Conservation (phyloP, 2,113 vertebrate species). For the Sminthopsis crassicaudata region DNA sequence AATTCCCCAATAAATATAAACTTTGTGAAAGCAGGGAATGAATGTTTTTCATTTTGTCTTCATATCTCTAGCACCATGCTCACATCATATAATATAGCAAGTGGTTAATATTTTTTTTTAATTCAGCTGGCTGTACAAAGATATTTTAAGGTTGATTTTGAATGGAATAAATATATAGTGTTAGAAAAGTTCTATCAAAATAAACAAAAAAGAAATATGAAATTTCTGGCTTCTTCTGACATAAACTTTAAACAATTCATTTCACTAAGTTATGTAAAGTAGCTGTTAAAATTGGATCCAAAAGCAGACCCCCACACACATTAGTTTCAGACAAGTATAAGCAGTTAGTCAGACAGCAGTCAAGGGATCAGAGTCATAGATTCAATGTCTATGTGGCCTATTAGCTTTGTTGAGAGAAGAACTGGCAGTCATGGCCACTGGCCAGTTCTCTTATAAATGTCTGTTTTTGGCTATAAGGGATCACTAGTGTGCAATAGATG, state of each 20-base stretch:
- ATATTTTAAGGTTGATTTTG: neutral
- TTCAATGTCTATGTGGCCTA: neutral
- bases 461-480: neutral
- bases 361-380: neutral
- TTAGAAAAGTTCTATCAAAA: neutral
- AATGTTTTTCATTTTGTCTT: neutral
- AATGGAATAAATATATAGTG: neutral
- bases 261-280: neutral
- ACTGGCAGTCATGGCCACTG: neutral
- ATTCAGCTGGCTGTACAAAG: neutral
- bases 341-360: neutral
- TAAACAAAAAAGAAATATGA: neutral
- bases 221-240: neutral
- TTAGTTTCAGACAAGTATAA: neutral
- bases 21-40: no score
- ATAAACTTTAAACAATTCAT: neutral
- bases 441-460: neutral
- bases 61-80: neutral
- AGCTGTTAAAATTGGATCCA: neutral
- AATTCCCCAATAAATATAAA: neutral
- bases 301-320: neutral
- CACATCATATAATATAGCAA: neutral
- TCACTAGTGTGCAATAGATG: neutral
- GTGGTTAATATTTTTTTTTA: neutral
- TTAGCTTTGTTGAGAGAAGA: neutral